Percentiles rank a stretch among this genome's conserved stretches.
These are phyloP conservation scores for Datnioides undecimradiatus DNA, from an alignment of 2,113 vertebrate species.

Conservation along the genomic window DNA sequence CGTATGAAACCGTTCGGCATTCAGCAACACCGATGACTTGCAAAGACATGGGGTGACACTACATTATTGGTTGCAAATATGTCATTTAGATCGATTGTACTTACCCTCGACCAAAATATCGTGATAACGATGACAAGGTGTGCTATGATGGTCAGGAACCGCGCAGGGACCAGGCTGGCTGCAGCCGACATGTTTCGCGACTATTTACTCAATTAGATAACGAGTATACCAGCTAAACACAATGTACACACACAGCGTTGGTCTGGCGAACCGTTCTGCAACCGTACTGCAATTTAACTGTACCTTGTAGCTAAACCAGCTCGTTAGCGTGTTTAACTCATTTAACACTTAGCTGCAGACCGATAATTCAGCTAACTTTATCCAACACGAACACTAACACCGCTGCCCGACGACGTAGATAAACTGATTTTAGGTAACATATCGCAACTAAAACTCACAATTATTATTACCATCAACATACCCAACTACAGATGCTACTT, in stretches of 20 bases:
- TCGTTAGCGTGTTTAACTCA: not conserved
- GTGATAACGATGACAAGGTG: slow-evolving; percentile 92
- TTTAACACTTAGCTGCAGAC: not conserved
- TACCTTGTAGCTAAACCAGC: not conserved
- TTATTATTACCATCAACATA: not conserved
- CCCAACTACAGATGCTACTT: accelerated
- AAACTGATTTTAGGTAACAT: not conserved
- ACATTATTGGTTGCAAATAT: not conserved
- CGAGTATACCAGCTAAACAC: not conserved
- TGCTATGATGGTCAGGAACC: slow-evolving; percentile 89
- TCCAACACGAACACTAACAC: not conserved
- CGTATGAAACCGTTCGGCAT: not conserved
- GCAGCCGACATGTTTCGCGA: slow-evolving; percentile 82
- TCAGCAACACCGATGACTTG: not conserved
- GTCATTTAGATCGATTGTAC: not conserved
- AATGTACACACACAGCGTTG: not conserved
- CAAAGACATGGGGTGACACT: not conserved
- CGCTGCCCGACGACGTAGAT: not conserved
- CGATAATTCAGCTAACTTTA: not conserved
- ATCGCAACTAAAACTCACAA: not conserved
- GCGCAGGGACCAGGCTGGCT: slow-evolving; percentile 86
- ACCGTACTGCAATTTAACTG: not conserved
- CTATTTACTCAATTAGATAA: not conserved
- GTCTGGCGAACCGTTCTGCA: not conserved
- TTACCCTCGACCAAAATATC: slow-evolving; percentile 93